Percentiles rank a stretch among this genome's conserved stretches.
Evolutionary conservation across 2,113 vertebrate species (phyloP).

Genomic region (Osmerus mordax): DNA sequence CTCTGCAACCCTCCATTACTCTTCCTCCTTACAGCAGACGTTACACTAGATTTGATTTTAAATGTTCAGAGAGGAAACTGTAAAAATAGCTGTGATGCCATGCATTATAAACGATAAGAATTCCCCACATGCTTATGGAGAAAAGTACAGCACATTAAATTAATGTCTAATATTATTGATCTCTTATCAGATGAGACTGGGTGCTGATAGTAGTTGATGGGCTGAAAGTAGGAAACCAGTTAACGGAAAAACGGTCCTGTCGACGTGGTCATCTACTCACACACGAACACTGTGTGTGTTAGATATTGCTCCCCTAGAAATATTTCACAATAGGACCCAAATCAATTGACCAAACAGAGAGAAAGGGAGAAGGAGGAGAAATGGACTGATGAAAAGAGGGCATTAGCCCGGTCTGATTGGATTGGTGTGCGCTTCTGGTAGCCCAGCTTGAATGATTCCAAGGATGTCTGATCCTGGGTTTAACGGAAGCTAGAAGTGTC

Average conservation of each 20-base stretch:
- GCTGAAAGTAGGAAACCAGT: too few species aligned
- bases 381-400: constrained; percentile 7
- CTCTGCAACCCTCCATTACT: not conserved
- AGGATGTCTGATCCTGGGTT: constrained; percentile 5
- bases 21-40: constrained; percentile 30
- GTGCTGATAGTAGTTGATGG: too few species aligned
- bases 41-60: not conserved
- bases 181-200: too few species aligned
- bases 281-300: not conserved
- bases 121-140: too few species aligned
- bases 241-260: not conserved
- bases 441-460: constrained; percentile 7
- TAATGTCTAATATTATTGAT: too few species aligned
- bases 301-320: too few species aligned
- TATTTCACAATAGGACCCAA: too few species aligned
- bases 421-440: constrained; percentile 6
- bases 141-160: too few species aligned
- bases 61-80: not conserved
- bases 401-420: not conserved
- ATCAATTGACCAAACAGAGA: not conserved
- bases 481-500: not conserved
- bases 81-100: not conserved
- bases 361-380: not conserved
- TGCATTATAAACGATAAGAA: too few species aligned
- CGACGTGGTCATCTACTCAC: not conserved